Evolutionary conservation across 2,888 invertebrate species (phyloP), one percentile per base, ranked within the genome.

Genomic region (Hydrotaea cyrtoneurina): DNA sequence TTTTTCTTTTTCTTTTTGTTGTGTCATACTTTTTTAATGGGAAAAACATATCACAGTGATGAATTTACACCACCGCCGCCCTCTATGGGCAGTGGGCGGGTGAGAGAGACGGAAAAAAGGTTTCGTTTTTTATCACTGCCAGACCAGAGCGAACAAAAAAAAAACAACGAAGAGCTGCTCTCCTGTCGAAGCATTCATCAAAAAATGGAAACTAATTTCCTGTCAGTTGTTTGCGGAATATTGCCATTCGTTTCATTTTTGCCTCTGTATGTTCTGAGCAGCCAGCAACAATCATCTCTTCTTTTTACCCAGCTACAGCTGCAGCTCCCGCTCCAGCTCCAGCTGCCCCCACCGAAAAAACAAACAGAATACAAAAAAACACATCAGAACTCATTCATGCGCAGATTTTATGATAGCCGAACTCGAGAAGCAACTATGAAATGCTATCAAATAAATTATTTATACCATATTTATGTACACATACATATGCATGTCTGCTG

Each of bases 181-280:
- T 90, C 89, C 89, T 91, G 91, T 91, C 91, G 90, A 90, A 89
- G 90, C 91, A 91, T 91, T 91, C 91, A 91, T 91, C 91, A 91
- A 91, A 91, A 91, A 91, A 91, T 90, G 89, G 91, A 91, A 91
- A 91, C 91, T 91, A 91, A 91, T 91, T 91, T 91, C 90, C 90
- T 91, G 90, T 90, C 91, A 90, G 91, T 91, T 89, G 90, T 89
- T 91, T 90, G 89, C 88, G 89, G 86, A 86, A 78, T 86, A 86
- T 83, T 83, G 80, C 55, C 71, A 83, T 69, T 66, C 69, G 46
- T 46, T 81, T 31, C 59, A 78, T 77, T 80, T 83, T 71, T 80
- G 71, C 10, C 39, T 10, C 53, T 4, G 81, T 75, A 86, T 80
- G n/a, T n/a, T 64, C n/a, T n/a, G 3, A 31, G 7, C 2, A 31